Evolutionary conservation across 2,888 invertebrate genomes (phyloP).

Genomic region (Agrypnus murinus): DNA sequence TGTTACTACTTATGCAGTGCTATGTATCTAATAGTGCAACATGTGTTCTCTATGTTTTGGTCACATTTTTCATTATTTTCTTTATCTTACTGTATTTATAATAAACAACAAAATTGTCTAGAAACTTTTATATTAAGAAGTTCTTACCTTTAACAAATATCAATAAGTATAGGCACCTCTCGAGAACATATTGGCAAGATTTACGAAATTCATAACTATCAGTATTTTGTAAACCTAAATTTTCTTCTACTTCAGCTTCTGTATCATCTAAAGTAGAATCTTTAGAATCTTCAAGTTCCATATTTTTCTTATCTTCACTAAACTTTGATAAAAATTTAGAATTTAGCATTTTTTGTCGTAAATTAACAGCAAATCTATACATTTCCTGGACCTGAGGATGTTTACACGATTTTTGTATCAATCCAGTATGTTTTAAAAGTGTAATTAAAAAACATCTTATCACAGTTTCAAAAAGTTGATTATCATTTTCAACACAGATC

Average conservation of each 20-base stretch:
- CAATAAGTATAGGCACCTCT: conserved; percentile 72
- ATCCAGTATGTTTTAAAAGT: conserved; percentile 73
- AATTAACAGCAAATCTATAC: conserved; percentile 63
- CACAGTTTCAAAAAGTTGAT: conserved; percentile 71
- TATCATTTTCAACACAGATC: conserved; percentile 72
- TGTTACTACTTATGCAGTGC: too few relatives aligned
- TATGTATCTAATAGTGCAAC: too few relatives aligned
- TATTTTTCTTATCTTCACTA: conserved; percentile 43
- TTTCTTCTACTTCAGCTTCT: conserved; percentile 45
- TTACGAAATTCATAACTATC: conserved; percentile 60
- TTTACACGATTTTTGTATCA: conserved; percentile 66
- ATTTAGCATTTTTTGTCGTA: conserved; percentile 65
- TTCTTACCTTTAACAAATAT: conserved; percentile 71
- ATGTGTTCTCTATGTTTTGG: too few relatives aligned
- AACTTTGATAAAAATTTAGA: conserved; percentile 47
- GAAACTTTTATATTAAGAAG: conserved; percentile 20
- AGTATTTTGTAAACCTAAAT: conserved; percentile 47
- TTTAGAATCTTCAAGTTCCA: conserved; percentile 45
- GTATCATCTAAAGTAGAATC: conserved; percentile 42
- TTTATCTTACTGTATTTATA: too few relatives aligned
- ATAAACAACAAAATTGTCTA: conserved; percentile 1
- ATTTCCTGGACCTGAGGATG: conserved; percentile 65
- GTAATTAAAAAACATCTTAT: conserved; percentile 72
- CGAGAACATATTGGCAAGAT: conserved; percentile 71
- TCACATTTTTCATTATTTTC: too few relatives aligned